Evolutionary conservation across 1,140 invertebrate genomes (phyloP).

Genomic region (Sarcophaga bullata): DNA sequence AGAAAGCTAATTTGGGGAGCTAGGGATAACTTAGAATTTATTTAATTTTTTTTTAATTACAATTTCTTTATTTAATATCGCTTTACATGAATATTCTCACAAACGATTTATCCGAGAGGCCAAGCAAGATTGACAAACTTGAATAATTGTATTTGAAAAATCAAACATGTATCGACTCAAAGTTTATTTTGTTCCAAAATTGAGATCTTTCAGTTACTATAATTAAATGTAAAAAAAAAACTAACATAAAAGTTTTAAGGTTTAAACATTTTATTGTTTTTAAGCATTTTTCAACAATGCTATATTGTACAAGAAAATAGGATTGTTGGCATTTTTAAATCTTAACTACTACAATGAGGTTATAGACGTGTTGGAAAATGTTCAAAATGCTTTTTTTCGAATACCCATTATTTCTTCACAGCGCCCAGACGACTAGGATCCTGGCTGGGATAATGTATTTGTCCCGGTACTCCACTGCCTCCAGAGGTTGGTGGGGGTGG

Average conservation of each 20-base stretch:
- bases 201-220: too few relatives aligned
- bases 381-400: not conserved
- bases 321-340: not conserved
- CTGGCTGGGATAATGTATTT: constrained; percentile 93
- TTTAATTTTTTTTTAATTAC: too few relatives aligned
- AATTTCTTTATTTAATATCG: too few relatives aligned
- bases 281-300: constrained; percentile 26
- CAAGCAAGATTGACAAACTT: too few relatives aligned
- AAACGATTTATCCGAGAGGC: too few relatives aligned
- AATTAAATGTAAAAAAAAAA: too few relatives aligned
- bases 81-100: too few relatives aligned
- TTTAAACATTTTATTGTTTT: not conserved
- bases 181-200: too few relatives aligned
- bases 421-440: constrained; percentile 91
- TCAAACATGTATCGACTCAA: too few relatives aligned
- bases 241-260: not conserved
- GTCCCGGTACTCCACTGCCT: constrained; percentile 59
- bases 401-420: constrained; percentile 51
- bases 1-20: too few relatives aligned
- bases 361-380: not conserved
- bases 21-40: too few relatives aligned
- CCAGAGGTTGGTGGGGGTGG: constrained; percentile 69
- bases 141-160: too few relatives aligned
- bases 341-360: not conserved
- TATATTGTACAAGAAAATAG: constrained; percentile 1